phyloP scores from a whole-genome alignment of 2,113 vertebrate species.

The Cacatua alba region DNA sequence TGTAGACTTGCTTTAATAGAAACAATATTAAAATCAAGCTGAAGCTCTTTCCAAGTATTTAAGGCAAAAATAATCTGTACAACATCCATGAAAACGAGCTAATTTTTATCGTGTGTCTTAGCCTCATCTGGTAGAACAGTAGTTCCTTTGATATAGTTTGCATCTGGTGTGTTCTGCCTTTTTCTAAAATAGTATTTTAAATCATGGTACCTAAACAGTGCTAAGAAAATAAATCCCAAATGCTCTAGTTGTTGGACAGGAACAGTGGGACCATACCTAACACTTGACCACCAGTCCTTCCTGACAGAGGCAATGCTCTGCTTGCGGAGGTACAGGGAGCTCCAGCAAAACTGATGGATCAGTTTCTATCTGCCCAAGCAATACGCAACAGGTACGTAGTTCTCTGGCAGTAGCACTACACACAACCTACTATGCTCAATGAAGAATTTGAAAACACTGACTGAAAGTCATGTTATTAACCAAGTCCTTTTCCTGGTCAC shows the following conservation, averaged over 20 bases:
- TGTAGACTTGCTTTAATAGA: not conserved
- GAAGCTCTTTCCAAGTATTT: conserved; percentile 7
- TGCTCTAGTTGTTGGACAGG: not conserved
- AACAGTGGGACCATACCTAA: not conserved
- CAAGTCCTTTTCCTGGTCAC: not conserved
- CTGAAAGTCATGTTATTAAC: not conserved
- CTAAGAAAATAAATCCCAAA: conserved; percentile 27
- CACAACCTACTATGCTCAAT: not conserved
- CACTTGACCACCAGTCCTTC: not conserved
- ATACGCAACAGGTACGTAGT: not conserved
- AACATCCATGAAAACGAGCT: not conserved
- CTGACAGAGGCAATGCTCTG: not conserved
- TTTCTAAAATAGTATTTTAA: not conserved
- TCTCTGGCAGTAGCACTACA: not conserved
- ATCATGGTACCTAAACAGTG: not conserved
- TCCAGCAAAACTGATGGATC: not conserved
- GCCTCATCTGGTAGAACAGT: not conserved
- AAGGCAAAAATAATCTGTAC: not conserved
- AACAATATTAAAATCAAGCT: conserved; percentile 1
- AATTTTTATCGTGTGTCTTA: not conserved
- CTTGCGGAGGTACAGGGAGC: not conserved
- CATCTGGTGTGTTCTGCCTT: not conserved
- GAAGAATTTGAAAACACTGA: not conserved
- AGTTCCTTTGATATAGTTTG: not conserved
- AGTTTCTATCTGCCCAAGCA: not conserved